phyloP scores from a whole-genome alignment of 2,113 vertebrate genomes.

The Rhabdomys dilectus region DNA sequence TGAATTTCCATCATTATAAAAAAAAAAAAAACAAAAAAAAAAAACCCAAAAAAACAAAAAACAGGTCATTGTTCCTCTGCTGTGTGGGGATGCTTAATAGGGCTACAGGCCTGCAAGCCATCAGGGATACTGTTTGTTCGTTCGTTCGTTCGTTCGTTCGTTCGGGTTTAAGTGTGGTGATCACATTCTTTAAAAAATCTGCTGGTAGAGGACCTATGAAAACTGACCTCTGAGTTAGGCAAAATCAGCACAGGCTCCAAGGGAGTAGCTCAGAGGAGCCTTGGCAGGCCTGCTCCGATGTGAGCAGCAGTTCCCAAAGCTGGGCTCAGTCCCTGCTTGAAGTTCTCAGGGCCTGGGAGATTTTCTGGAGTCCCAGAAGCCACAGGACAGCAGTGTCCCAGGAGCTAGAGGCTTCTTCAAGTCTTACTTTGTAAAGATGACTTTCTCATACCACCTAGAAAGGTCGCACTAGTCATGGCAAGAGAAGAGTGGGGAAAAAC shows the following conservation, averaged over 20 bases:
- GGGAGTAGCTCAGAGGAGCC: too few species aligned
- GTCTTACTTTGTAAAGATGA: background rate
- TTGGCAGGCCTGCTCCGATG: fast-evolving
- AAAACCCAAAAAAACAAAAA: too few species aligned
- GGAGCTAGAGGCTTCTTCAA: background rate
- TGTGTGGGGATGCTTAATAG: background rate
- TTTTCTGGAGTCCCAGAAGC: background rate
- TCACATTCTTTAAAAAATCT: background rate
- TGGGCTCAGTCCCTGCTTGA: background rate
- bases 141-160: too few species aligned
- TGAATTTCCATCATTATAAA: slow-evolving; percentile 75
- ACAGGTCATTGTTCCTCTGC: background rate
- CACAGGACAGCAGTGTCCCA: background rate
- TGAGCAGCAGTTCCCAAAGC: background rate
- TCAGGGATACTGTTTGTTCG: background rate
- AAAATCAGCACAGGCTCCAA: background rate
- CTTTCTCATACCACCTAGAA: background rate
- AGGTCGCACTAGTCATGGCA: fast-evolving
- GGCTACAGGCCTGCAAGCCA: background rate
- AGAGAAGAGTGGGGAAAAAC: too few species aligned
- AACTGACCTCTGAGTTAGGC: background rate
- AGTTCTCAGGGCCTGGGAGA: background rate
- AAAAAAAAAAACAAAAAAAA: too few species aligned
- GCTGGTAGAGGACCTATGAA: background rate
- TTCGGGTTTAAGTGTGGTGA: background rate